phyloP scores from a whole-genome alignment of 2,888 invertebrate genomes.

The Amblyjoppa fuscipennis region DNA sequence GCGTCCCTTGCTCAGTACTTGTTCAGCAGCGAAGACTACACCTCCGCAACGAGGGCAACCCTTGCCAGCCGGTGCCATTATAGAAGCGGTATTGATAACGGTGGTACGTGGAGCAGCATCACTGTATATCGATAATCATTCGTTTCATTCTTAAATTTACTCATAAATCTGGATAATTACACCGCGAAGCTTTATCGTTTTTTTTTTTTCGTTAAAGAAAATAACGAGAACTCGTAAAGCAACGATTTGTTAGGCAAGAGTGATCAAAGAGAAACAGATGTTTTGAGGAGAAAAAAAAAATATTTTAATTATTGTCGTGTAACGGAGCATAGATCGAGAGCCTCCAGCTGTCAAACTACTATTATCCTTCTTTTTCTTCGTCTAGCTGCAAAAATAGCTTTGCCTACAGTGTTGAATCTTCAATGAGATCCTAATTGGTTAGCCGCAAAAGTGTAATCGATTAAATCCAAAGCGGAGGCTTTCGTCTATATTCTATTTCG shows the following conservation, averaged over 20 bases:
- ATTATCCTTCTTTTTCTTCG: neutral
- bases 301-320: neutral
- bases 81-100: conserved; percentile 92
- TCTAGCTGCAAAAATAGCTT: neutral
- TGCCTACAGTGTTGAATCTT: conserved; percentile 24
- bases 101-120: conserved; percentile 92
- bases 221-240: neutral
- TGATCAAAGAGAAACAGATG: neutral
- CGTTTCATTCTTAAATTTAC: neutral
- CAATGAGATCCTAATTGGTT: neutral
- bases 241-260: neutral
- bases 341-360: neutral
- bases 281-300: neutral
- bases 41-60: conserved; percentile 97
- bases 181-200: too few species aligned
- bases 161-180: neutral
- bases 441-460: conserved; percentile 19
- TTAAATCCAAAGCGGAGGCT: conserved; percentile 15
- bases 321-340: neutral
- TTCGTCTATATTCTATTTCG: conserved; percentile 24
- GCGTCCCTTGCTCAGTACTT: conserved; percentile 95
- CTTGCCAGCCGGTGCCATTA: conserved; percentile 93
- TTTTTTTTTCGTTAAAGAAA: neutral
- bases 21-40: conserved; percentile 97
- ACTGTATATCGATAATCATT: conserved; percentile 84